phyloP scores from a whole-genome alignment of 2,888 invertebrate genomes.

The Drosophila parthenogenetica region DNA sequence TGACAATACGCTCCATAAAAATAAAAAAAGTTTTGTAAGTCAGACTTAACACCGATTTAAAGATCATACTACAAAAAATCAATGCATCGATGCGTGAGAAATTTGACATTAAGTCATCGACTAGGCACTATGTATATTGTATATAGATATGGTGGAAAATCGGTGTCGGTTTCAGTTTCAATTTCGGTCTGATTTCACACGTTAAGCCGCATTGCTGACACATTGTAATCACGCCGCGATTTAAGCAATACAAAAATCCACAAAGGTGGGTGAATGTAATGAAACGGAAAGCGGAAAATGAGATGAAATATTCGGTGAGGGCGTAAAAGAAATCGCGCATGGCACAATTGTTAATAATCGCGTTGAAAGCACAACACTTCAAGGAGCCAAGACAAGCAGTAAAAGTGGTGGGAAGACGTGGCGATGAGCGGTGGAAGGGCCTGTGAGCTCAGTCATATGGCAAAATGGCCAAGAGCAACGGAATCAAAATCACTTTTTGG shows the following conservation, averaged over 20 bases:
- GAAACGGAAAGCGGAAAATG: conserved; percentile 65
- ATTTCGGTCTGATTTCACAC: neutral
- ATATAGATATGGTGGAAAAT: too few species aligned
- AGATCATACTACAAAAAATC: too few species aligned
- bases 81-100: too few species aligned
- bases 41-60: too few species aligned
- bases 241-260: conserved; percentile 38
- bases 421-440: too few species aligned
- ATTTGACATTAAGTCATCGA: too few species aligned
- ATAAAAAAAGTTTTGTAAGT: too few species aligned
- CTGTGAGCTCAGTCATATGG: conserved; percentile 51
- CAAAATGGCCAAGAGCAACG: conserved; percentile 55
- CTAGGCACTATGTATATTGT: too few species aligned
- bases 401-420: neutral
- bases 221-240: conserved; percentile 44
- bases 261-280: conserved; percentile 60
- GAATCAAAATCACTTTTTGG: conserved; percentile 72
- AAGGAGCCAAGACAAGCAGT: neutral
- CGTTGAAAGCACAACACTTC: neutral
- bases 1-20: too few species aligned
- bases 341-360: conserved; percentile 70
- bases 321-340: conserved; percentile 53
- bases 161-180: neutral
- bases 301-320: conserved; percentile 32
- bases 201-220: conserved; percentile 17